Evolutionary conservation across 2,113 vertebrate genomes (phyloP).

Genomic region (Serinus canaria): DNA sequence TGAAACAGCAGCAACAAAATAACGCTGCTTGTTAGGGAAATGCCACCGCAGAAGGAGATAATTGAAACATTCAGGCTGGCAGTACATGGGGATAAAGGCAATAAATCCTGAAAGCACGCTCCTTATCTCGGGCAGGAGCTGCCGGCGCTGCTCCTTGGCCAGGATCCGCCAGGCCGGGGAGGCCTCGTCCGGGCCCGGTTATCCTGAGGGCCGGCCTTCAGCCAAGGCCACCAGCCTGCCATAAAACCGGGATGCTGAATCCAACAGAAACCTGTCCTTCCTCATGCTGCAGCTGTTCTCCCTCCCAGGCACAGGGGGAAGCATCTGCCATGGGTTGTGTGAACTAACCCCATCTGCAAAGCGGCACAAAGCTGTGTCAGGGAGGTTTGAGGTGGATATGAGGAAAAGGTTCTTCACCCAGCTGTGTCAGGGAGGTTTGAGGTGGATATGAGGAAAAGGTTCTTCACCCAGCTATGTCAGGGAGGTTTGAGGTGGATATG

Average conservation of each 20-base stretch:
- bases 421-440: no score
- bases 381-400: not conserved
- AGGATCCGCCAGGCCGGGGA: not conserved
- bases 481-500: not conserved
- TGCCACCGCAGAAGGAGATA: slow-evolving; percentile 16
- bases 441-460: not conserved
- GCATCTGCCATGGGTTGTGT: not conserved
- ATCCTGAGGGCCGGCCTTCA: not conserved
- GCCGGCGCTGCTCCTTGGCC: not conserved
- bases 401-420: not conserved
- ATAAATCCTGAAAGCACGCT: not conserved
- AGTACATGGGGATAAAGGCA: slow-evolving; percentile 4
- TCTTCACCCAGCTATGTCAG: not conserved
- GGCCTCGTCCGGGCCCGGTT: fast-evolving
- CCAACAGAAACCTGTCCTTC: fast-evolving
- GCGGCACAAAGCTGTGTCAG: fast-evolving
- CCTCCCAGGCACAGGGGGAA: not conserved
- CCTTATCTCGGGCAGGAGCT: slow-evolving; percentile 24
- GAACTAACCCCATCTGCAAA: fast-evolving
- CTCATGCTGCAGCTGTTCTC: not conserved
- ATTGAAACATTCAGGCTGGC: slow-evolving; percentile 56
- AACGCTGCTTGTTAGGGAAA: slow-evolving; percentile 24
- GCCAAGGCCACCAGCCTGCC: not conserved
- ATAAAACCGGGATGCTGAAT: fast-evolving
- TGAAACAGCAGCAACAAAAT: slow-evolving; percentile 25